These are phyloP conservation scores for Sphinx pinastri DNA, from an alignment of 2,888 invertebrate species.

Conservation along the genomic window DNA sequence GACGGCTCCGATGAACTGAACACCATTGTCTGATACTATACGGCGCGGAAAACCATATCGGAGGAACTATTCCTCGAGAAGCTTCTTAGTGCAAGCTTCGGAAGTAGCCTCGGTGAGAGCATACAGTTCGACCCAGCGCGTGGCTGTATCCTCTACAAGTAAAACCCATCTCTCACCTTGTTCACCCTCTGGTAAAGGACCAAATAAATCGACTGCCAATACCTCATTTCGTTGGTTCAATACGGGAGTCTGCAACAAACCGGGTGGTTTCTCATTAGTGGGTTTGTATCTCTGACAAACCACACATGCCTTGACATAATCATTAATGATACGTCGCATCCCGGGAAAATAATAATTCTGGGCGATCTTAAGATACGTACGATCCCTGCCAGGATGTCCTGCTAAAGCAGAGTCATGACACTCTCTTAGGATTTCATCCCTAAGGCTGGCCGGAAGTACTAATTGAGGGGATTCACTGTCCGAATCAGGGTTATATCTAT, in stretches of 20 bases:
- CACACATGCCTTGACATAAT: constrained; percentile 30
- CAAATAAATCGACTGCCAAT: constrained; percentile 23
- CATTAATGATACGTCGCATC: constrained; percentile 27
- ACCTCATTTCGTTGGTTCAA: constrained; percentile 29
- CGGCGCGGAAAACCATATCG: constrained; percentile 30
- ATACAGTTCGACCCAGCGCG: constrained; percentile 29
- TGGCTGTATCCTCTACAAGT: constrained; percentile 27
- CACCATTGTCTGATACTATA: constrained; percentile 32
- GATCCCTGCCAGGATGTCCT: constrained; percentile 29
- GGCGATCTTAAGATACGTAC: constrained; percentile 28
- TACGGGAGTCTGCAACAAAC: constrained; percentile 45
- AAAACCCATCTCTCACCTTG: constrained; percentile 28
- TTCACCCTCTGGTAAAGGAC: constrained; percentile 25
- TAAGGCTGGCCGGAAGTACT: background rate
- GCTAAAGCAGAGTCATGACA: constrained; percentile 27
- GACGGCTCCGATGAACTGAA: constrained; percentile 28
- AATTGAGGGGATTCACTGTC: background rate
- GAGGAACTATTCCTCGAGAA: constrained; percentile 31
- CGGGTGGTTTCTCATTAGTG: constrained; percentile 47
- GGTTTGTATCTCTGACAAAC: constrained; percentile 47
- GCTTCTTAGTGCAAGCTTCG: constrained; percentile 28
- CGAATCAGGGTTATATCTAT: constrained; percentile 22
- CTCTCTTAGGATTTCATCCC: constrained; percentile 19
- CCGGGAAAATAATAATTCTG: constrained; percentile 31
- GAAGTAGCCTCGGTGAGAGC: constrained; percentile 34